A percentile compares a stretch with the other conserved stretches of the same genome.
These are phyloP conservation scores for Calliopsis andreniformis DNA, from an alignment of 1,140 invertebrate species.

Conservation along the genomic window DNA sequence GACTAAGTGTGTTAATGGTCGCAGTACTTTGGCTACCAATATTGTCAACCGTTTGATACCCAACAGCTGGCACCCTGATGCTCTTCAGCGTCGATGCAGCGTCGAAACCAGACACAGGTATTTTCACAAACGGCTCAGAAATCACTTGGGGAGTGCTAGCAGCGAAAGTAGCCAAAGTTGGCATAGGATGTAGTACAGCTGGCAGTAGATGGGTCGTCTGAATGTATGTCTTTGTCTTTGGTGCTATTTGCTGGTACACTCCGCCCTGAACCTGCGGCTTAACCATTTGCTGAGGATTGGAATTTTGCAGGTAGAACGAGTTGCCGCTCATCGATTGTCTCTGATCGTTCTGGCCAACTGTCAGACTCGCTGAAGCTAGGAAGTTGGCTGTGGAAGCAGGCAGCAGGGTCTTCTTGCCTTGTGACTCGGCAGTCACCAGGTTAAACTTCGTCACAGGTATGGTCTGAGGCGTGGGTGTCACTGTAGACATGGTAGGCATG, in stretches of 20 bases:
- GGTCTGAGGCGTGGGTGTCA: slow-evolving; percentile 34
- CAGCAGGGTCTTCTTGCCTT: slow-evolving; percentile 50
- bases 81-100: slow-evolving; percentile 60
- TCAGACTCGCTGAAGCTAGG: slow-evolving; percentile 65
- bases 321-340: slow-evolving; percentile 45
- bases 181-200: slow-evolving; percentile 64
- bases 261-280: slow-evolving; percentile 12
- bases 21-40: slow-evolving; percentile 68
- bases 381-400: slow-evolving; percentile 52
- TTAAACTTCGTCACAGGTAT: slow-evolving; percentile 40
- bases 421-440: slow-evolving; percentile 17
- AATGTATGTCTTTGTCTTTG: slow-evolving; percentile 66
- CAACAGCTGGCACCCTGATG: slow-evolving; percentile 20
- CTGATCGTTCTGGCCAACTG: slow-evolving; percentile 60
- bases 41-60: slow-evolving; percentile 65
- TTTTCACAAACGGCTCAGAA: slow-evolving; percentile 61
- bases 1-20: slow-evolving; percentile 64
- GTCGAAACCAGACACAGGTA: slow-evolving; percentile 65
- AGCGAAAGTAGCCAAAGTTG: slow-evolving; percentile 50
- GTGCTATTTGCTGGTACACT: slow-evolving; percentile 58
- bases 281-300: slow-evolving; percentile 36
- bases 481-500: slow-evolving; percentile 28
- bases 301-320: slow-evolving; percentile 42
- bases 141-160: slow-evolving; percentile 44
- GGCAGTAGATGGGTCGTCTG: slow-evolving; percentile 72